Evolutionary conservation across 1,140 invertebrate genomes (phyloP).

Genomic region (Hermetia illucens): DNA sequence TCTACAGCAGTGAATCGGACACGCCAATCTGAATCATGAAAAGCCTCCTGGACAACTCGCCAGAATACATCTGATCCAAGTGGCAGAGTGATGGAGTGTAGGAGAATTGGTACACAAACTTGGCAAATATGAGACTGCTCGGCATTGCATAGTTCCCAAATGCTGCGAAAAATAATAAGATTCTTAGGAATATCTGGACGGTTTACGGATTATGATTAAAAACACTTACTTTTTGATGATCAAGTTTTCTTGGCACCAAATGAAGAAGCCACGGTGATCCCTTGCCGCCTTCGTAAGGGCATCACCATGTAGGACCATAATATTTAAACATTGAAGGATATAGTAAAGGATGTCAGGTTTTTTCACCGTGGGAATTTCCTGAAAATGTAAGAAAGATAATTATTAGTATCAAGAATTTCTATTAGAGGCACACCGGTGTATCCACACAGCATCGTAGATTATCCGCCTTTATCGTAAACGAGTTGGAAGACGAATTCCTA

Average conservation of each 20-base stretch:
- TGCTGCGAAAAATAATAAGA: constrained; percentile 37
- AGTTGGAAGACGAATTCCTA: too few species aligned
- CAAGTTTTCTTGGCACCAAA: constrained; percentile 94
- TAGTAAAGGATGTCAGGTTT: constrained; percentile 91
- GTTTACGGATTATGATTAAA: not conserved
- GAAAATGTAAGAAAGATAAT: constrained; percentile 30
- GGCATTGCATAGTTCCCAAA: constrained; percentile 87
- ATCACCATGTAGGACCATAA: constrained; percentile 86
- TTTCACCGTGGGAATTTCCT: constrained; percentile 63
- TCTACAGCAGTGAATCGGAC: constrained; percentile 87
- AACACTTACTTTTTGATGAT: constrained; percentile 78
- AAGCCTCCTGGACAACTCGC: constrained; percentile 84
- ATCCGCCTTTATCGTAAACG: too few species aligned
- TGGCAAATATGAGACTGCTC: constrained; percentile 88
- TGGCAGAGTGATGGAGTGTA: constrained; percentile 88
- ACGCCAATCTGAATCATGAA: constrained; percentile 80
- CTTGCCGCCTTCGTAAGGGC: constrained; percentile 74
- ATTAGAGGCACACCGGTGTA: too few species aligned
- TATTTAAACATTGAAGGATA: constrained; percentile 80
- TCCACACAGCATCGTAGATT: too few species aligned
- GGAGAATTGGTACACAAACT: constrained; percentile 73
- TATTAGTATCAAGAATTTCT: constrained; percentile 2
- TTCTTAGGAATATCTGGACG: not conserved
- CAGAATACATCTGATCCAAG: constrained; percentile 90
- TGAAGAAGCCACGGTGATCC: constrained; percentile 88